Evolutionary conservation across 2,888 invertebrate species (phyloP).

Genomic region (Rapana venosa): DNA sequence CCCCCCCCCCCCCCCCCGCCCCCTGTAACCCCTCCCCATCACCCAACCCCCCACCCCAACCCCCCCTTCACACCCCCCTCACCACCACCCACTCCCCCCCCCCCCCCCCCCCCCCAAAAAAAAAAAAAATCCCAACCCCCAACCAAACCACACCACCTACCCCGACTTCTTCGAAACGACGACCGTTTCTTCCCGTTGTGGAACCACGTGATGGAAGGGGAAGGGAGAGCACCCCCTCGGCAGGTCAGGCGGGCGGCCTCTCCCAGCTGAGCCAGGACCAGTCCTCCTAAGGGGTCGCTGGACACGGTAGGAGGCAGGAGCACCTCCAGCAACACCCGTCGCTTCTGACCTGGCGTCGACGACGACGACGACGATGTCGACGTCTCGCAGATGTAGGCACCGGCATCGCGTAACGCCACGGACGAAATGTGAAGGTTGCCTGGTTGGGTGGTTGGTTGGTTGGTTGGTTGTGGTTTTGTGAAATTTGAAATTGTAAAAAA

Average conservation of each 20-base stretch:
- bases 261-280: neutral
- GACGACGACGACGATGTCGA: too few relatives aligned
- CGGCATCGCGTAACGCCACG: conserved; percentile 36
- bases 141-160: neutral
- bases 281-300: neutral
- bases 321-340: conserved; percentile 41
- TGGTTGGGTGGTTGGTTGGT: neutral
- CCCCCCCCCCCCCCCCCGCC: too few relatives aligned
- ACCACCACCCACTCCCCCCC: too few relatives aligned
- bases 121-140: neutral
- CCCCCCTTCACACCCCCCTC: too few relatives aligned
- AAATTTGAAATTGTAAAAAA: too few relatives aligned
- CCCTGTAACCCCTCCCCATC: too few relatives aligned
- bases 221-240: conserved; percentile 38
- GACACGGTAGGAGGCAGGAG: conserved; percentile 40
- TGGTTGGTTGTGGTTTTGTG: neutral
- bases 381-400: conserved; percentile 46
- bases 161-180: neutral
- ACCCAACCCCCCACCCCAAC: too few relatives aligned
- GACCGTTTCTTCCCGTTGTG: conserved; percentile 43
- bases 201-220: conserved; percentile 45
- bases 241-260: conserved; percentile 42
- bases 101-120: neutral
- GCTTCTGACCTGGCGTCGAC: conserved; percentile 22
- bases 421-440: conserved; percentile 41